A percentile compares a stretch with the other conserved stretches of the same genome.
phyloP scores from a whole-genome alignment of 2,113 vertebrate genomes.

The Chroicocephalus ridibundus region DNA sequence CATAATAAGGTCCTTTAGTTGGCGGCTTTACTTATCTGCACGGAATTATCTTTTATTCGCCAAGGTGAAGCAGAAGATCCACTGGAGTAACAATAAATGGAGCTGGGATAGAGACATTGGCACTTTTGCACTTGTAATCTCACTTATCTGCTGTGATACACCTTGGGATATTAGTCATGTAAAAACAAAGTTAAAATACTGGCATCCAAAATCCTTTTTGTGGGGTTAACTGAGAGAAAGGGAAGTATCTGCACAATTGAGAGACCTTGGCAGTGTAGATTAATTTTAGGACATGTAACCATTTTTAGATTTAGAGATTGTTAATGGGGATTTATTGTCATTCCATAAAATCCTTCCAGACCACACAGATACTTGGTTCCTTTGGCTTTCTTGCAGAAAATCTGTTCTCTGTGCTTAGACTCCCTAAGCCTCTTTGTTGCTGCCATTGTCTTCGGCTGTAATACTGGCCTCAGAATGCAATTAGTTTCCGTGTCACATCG shows the following conservation, averaged over 20 bases:
- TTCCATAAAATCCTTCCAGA: conserved; percentile 9
- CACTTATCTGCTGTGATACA: neutral
- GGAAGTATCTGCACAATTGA: neutral
- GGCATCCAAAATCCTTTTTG: neutral
- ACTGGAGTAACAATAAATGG: neutral
- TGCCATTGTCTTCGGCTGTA: neutral
- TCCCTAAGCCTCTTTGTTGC: neutral
- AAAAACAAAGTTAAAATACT: neutral
- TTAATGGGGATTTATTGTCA: neutral
- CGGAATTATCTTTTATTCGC: neutral
- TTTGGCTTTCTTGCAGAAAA: neutral
- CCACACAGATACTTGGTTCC: neutral
- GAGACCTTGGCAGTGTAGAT: neutral
- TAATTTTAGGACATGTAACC: neutral
- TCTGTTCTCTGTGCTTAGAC: neutral
- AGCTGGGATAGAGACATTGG: fast-evolving
- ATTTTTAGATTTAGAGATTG: neutral
- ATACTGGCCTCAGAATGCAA: neutral
- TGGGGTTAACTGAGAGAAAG: neutral
- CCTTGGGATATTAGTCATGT: neutral
- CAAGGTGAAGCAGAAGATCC: neutral
- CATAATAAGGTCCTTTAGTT: neutral
- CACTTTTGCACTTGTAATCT: neutral
- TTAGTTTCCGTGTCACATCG: neutral
- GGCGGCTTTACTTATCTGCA: neutral